phyloP scores from a whole-genome alignment of 1,140 invertebrate genomes.

The Ceratina calcarata region DNA sequence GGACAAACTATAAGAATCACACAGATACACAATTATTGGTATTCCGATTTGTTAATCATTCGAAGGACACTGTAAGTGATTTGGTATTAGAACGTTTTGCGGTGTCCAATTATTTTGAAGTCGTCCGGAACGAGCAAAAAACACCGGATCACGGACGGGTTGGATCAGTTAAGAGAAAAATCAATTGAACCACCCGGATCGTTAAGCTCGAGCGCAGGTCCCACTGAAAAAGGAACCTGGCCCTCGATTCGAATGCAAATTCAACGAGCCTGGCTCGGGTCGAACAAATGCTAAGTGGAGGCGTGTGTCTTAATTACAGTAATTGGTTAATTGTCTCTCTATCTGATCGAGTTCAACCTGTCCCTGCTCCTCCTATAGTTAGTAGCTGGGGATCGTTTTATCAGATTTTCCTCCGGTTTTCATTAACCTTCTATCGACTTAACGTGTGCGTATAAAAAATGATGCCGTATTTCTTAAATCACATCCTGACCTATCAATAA shows the following conservation, averaged over 20 bases:
- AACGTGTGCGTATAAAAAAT: too few species aligned
- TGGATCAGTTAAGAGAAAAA: slow-evolving; percentile 65
- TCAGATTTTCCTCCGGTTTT: background rate
- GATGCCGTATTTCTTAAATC: too few species aligned
- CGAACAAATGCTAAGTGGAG: slow-evolving; percentile 69
- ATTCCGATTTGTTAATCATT: too few species aligned
- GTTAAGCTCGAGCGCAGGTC: slow-evolving; percentile 56
- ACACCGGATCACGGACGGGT: slow-evolving; percentile 8
- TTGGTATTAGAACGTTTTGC: too few species aligned
- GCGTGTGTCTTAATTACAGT: slow-evolving; percentile 73
- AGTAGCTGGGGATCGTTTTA: background rate
- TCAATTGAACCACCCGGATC: slow-evolving; percentile 60
- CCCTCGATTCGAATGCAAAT: slow-evolving; percentile 69
- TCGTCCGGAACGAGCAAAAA: slow-evolving; percentile 19
- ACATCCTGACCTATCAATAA: too few species aligned
- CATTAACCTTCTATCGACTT: slow-evolving; percentile 18
- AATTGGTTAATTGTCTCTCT: slow-evolving; percentile 72
- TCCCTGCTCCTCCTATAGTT: background rate
- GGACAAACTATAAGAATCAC: too few species aligned
- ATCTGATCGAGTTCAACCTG: slow-evolving; percentile 61
- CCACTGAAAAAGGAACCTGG: slow-evolving; percentile 48
- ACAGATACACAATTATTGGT: too few species aligned
- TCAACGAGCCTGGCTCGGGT: slow-evolving; percentile 53
- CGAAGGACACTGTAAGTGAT: too few species aligned
- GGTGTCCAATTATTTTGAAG: too few species aligned